Percentiles rank a stretch among this genome's conserved stretches.
These are phyloP conservation scores for Dysdera silvatica DNA, from an alignment of 1,140 invertebrate species.

Conservation along the genomic window DNA sequence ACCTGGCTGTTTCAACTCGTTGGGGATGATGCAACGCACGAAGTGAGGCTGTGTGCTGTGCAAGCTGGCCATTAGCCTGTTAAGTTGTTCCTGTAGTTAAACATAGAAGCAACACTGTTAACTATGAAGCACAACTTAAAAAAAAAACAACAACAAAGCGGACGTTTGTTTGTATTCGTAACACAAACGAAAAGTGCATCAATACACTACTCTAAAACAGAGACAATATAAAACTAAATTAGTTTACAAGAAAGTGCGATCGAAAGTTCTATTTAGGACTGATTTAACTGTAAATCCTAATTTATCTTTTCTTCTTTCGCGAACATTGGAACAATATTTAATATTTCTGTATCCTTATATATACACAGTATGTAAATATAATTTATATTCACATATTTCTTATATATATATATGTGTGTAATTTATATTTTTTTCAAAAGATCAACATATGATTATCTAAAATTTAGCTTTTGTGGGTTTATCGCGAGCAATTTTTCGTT, in stretches of 20 bases:
- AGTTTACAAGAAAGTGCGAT: background rate
- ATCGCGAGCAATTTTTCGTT: too few species aligned
- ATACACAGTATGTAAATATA: too few species aligned
- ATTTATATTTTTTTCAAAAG: too few species aligned
- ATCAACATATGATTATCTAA: too few species aligned
- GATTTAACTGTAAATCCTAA: too few species aligned
- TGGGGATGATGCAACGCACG: conserved; percentile 57
- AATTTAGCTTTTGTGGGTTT: too few species aligned
- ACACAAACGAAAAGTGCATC: background rate
- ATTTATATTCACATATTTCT: too few species aligned
- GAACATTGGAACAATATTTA: too few species aligned
- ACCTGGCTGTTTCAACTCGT: conserved; percentile 52
- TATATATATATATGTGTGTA: too few species aligned
- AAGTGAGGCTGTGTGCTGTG: conserved; percentile 54
- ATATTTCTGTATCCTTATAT: too few species aligned
- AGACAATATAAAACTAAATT: background rate
- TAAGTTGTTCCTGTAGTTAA: conserved; percentile 44
- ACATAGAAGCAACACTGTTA: background rate
- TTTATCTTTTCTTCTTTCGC: too few species aligned
- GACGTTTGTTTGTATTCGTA: background rate
- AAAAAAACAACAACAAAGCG: background rate
- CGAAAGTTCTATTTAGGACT: background rate
- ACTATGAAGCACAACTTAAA: background rate
- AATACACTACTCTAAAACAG: background rate
- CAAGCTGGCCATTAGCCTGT: conserved; percentile 50